Conservation (phyloP, 2,888 invertebrate genomes). For the Dusona sp. region DNA sequence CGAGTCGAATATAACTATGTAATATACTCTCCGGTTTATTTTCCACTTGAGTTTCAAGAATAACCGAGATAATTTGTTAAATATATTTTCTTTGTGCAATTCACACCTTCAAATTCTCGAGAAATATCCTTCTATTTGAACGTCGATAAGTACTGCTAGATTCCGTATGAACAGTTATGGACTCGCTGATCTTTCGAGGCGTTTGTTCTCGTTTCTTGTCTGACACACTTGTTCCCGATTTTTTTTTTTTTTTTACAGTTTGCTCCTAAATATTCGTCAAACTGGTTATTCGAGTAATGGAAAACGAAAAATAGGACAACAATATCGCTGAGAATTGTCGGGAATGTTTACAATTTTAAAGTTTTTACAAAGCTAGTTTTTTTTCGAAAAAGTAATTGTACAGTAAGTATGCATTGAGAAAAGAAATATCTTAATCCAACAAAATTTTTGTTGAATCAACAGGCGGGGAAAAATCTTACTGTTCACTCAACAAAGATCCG, state of each 20-base stretch:
- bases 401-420: not conserved
- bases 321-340: not conserved
- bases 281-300: slow-evolving; percentile 18
- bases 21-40: slow-evolving; percentile 12
- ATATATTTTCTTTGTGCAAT: slow-evolving; percentile 33
- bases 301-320: not conserved
- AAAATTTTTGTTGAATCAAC: too few species aligned
- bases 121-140: slow-evolving; percentile 19
- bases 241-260: slow-evolving; percentile 16
- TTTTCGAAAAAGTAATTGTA: not conserved
- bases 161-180: slow-evolving; percentile 8
- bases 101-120: slow-evolving; percentile 51
- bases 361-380: not conserved
- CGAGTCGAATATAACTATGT: slow-evolving; percentile 53
- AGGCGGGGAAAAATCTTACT: too few species aligned
- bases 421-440: too few species aligned
- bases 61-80: not conserved
- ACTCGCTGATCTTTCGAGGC: slow-evolving; percentile 15
- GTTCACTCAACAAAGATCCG: too few species aligned
- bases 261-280: slow-evolving; percentile 26
- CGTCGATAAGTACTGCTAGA: slow-evolving; percentile 31
- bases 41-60: slow-evolving; percentile 28
- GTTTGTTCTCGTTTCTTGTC: slow-evolving; percentile 22
- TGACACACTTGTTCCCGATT: not conserved
- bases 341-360: not conserved